Percentiles rank a stretch among this genome's conserved stretches.
phyloP scores from a whole-genome alignment of 37 sponge, comb jelly and placozoan species.

The Haliclona indistincta region DNA sequence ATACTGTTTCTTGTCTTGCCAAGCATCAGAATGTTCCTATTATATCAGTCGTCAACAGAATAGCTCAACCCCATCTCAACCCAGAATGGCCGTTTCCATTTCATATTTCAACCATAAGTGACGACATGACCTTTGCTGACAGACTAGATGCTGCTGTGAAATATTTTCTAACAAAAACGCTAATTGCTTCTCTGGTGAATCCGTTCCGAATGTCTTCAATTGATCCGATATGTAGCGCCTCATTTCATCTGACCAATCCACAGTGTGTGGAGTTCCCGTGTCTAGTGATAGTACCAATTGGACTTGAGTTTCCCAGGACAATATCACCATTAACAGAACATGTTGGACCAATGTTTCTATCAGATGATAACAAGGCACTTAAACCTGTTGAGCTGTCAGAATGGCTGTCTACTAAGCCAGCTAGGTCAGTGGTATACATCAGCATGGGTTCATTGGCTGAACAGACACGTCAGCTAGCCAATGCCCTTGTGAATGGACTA shows the following conservation, averaged over 20 bases:
- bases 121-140: background rate
- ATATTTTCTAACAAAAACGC: background rate
- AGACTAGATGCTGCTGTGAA: background rate
- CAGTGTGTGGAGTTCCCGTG: background rate
- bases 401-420: slow-evolving; percentile 39
- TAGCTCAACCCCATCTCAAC: background rate
- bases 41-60: background rate
- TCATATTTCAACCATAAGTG: background rate
- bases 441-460: slow-evolving; percentile 57
- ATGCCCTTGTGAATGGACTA: slow-evolving; percentile 30
- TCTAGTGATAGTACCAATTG: background rate
- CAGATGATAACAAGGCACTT: background rate
- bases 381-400: slow-evolving; percentile 2
- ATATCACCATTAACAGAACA: slow-evolving; percentile 36
- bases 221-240: background rate
- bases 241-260: background rate
- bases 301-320: slow-evolving; percentile 53
- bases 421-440: slow-evolving; percentile 52
- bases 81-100: background rate
- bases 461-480: slow-evolving; percentile 11
- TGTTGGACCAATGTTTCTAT: slow-evolving; percentile 41
- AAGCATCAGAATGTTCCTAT: background rate
- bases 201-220: too few relatives aligned
- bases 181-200: background rate
- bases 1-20: background rate